A percentile compares a stretch with the other conserved stretches of the same genome.
Conservation (phyloP, 2,113 vertebrate genomes). For the Hyaena hyaena region DNA sequence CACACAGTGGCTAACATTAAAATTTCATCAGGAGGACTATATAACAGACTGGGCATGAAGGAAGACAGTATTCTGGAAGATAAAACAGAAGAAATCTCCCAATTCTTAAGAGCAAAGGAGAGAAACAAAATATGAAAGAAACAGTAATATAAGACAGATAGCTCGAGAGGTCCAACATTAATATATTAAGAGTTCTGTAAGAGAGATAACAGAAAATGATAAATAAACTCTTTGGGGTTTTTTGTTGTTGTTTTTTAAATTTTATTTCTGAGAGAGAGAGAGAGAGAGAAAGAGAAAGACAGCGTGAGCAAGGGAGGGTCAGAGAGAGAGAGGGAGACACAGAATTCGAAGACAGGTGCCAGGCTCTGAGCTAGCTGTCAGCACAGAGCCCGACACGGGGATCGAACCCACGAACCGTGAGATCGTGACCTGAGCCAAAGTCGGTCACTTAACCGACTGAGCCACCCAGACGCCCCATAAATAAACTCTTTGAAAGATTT, state of each 20-base stretch:
- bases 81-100: neutral
- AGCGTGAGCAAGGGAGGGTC: too few species aligned
- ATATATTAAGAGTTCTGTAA: neutral
- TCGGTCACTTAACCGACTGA: too few species aligned
- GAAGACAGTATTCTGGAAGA: neutral
- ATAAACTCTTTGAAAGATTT: neutral
- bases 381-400: too few species aligned
- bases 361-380: too few species aligned
- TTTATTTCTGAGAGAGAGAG: too few species aligned
- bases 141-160: neutral
- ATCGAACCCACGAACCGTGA: too few species aligned
- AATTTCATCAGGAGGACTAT: neutral
- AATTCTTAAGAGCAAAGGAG: neutral
- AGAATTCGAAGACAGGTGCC: too few species aligned
- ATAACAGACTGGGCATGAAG: neutral
- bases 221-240: too few species aligned
- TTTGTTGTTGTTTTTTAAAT: too few species aligned
- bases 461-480: neutral
- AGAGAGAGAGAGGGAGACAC: too few species aligned
- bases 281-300: too few species aligned
- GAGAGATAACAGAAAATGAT: neutral
- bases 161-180: neutral
- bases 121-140: constrained; percentile 1
- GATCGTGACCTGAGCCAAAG: too few species aligned
- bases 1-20: neutral